phyloP scores from a whole-genome alignment of 2,888 invertebrate species.

The Leucoptera coffeella region DNA sequence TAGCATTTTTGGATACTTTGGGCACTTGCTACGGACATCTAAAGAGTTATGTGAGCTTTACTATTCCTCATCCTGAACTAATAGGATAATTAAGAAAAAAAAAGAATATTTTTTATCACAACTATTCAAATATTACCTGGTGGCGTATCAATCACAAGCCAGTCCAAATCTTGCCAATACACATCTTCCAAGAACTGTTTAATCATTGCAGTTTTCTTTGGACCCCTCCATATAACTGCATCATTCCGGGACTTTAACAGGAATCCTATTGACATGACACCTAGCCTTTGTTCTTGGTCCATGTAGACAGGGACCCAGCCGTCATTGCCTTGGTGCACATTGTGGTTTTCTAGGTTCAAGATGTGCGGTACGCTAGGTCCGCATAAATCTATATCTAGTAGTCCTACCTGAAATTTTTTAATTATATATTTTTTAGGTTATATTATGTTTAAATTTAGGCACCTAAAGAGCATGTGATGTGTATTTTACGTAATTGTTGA shows the following conservation, averaged over 20 bases:
- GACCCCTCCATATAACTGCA: conserved; percentile 94
- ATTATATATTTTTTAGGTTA: too few relatives aligned
- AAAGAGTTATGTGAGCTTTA: too few relatives aligned
- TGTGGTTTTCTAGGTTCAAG: conserved; percentile 75
- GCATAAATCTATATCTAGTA: conserved; percentile 91
- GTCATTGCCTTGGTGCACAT: conserved; percentile 82
- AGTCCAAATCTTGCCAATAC: conserved; percentile 87
- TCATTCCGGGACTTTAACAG: conserved; percentile 76
- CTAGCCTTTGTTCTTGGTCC: conserved; percentile 71
- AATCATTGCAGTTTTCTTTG: conserved; percentile 94
- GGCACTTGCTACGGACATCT: too few relatives aligned
- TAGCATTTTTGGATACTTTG: too few relatives aligned
- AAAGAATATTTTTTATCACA: too few relatives aligned
- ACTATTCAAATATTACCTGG: too few relatives aligned
- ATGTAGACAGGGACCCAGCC: conserved; percentile 95
- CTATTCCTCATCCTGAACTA: too few relatives aligned
- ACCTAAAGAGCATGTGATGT: too few relatives aligned
- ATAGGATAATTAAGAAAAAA: too few relatives aligned
- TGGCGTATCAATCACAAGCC: conserved; percentile 94
- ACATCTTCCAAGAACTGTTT: conserved; percentile 91
- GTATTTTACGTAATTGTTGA: too few relatives aligned
- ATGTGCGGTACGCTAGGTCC: conserved; percentile 92
- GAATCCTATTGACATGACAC: conserved; percentile 95
- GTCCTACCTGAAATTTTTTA: conserved; percentile 90
- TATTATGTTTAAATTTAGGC: too few relatives aligned